Evolutionary conservation across 1,140 invertebrate species (phyloP).

Genomic region (Pogonomyrmex californicus): DNA sequence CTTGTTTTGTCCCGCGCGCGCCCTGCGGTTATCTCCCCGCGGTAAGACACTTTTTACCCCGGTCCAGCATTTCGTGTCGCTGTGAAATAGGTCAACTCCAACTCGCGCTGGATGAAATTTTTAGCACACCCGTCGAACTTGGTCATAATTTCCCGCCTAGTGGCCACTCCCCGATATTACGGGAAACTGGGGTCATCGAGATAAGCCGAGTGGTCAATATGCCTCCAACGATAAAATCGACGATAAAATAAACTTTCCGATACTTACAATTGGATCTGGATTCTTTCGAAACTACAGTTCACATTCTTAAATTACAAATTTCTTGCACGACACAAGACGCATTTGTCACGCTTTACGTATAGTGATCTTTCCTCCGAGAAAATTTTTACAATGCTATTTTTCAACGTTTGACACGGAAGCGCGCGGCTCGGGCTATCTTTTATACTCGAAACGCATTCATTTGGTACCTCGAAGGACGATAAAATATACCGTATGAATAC

Average conservation of each 20-base stretch:
- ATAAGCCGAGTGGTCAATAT: neutral
- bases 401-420: neutral
- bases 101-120: constrained; percentile 55
- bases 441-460: neutral
- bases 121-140: constrained; percentile 47
- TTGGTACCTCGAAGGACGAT: neutral
- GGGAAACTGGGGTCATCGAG: neutral
- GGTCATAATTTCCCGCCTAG: constrained; percentile 34
- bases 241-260: neutral
- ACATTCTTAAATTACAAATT: neutral
- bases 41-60: constrained; percentile 52
- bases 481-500: neutral
- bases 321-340: neutral
- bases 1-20: constrained; percentile 50
- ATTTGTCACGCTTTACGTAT: neutral
- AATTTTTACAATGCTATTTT: neutral
- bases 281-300: neutral
- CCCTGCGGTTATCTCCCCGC: constrained; percentile 30
- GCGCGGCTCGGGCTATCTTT: neutral
- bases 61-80: constrained; percentile 40
- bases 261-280: neutral
- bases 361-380: neutral
- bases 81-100: constrained; percentile 53
- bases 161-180: constrained; percentile 28
- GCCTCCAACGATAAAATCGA: constrained; percentile 5